Conservation (phyloP, 2,888 invertebrate genomes). For the Drosophila kuntzei region DNA sequence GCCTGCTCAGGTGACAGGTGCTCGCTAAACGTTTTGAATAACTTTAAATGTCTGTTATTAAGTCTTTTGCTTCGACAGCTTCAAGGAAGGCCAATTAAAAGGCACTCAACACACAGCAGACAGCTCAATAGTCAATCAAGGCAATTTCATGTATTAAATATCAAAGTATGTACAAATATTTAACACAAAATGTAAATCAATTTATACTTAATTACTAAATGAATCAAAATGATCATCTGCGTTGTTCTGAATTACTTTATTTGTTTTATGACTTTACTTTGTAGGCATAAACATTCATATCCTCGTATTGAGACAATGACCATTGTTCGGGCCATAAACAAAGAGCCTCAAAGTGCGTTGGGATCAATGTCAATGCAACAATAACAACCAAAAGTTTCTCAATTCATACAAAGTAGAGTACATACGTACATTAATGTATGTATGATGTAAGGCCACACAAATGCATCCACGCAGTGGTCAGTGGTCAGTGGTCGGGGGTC, state of each 20-base stretch:
- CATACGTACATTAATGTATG: neutral
- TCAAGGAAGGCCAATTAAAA: constrained; percentile 61
- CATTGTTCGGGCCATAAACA: constrained; percentile 48
- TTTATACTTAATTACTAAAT: constrained; percentile 1
- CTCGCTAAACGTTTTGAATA: constrained; percentile 68
- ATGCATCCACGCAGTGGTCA: neutral
- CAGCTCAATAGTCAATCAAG: constrained; percentile 31
- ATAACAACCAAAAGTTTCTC: constrained; percentile 25
- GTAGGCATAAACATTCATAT: constrained; percentile 20
- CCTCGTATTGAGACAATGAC: constrained; percentile 42
- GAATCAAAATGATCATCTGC: constrained; percentile 7
- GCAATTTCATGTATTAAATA: constrained; percentile 1
- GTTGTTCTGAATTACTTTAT: constrained; percentile 24
- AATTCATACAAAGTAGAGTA: constrained; percentile 22
- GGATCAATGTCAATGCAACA: constrained; percentile 41
- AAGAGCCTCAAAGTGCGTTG: constrained; percentile 43
- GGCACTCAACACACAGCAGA: constrained; percentile 32
- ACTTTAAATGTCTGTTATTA: constrained; percentile 63
- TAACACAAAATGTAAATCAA: constrained; percentile 2
- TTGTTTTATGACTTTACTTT: constrained; percentile 26
- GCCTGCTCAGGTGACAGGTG: constrained; percentile 72
- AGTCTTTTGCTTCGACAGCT: constrained; percentile 30
- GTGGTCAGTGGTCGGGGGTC: constrained; percentile 3
- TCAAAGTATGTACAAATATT: neutral
- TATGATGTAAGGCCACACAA: constrained; percentile 8